These are phyloP conservation scores for Labeo calbasu DNA, from an alignment of 2,797 vertebrate genomes.

Conservation along the genomic window DNA sequence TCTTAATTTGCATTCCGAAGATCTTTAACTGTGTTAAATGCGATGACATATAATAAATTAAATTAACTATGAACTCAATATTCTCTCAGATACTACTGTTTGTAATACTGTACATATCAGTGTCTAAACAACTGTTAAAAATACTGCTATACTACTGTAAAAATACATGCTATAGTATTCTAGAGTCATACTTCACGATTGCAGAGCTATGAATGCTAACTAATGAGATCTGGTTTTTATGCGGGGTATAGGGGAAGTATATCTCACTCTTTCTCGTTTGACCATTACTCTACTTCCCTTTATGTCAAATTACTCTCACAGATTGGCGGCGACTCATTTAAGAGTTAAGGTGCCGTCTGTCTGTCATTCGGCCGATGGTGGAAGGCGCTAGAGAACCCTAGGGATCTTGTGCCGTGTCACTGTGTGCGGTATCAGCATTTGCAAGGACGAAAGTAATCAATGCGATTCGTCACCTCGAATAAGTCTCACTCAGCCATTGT, in stretches of 20 bases:
- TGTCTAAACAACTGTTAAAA: not conserved
- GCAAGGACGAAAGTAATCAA: conserved; percentile 76
- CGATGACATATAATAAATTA: not conserved
- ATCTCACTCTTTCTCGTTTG: conserved; percentile 3
- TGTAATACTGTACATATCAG: not conserved
- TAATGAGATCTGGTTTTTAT: conserved; percentile 1
- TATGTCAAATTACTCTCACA: conserved; percentile 22
- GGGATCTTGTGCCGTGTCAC: conserved; percentile 60
- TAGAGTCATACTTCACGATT: not conserved
- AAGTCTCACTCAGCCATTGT: conserved; percentile 70
- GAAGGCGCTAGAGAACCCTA: conserved; percentile 55
- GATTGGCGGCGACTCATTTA: conserved; percentile 41
- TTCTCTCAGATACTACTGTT: not conserved
- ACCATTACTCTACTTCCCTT: conserved; percentile 8
- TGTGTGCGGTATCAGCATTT: conserved; percentile 68
- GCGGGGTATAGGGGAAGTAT: not conserved
- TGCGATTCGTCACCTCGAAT: conserved; percentile 73
- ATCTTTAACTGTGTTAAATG: not conserved
- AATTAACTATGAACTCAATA: not conserved
- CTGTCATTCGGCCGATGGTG: conserved; percentile 64
- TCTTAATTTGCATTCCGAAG: too few species aligned
- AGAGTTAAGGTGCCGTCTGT: conserved; percentile 64
- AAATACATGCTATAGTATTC: not conserved
- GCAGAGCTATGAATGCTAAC: not conserved
- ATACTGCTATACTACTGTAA: not conserved